Evolutionary conservation across 2,888 invertebrate genomes (phyloP), one percentile per base, ranked within the genome.

Genomic region (Caenorhabditis macrosperma): DNA sequence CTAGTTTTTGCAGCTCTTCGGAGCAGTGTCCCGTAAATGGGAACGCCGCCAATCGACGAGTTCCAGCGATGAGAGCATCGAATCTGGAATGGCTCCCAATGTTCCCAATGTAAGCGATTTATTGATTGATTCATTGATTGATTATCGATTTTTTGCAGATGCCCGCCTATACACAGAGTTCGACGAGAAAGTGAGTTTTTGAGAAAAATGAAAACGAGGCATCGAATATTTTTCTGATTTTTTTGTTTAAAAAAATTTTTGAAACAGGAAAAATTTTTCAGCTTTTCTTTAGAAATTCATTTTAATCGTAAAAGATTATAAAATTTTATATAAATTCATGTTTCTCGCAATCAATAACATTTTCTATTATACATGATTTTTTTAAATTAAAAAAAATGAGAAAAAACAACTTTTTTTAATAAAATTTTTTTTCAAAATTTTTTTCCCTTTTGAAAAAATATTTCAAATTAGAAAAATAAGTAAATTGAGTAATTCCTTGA

Each of bases 61-160:
- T 48, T 79, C 79, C 0, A 77, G 76, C 24, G 79, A 82, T 48
- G 78, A 78, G 9, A 78, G 78, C 22, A 72, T 78, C 17, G 78
- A 78, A 54, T 67, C 78, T 4, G 78, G 78, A 61, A 60, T 61
- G 24, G 55, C 52, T 15, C 63, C 77, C 2, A 69, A 69, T 59
- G 57, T 61, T 15, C 24, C 24, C 6, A 28, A 63, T 61, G 72
- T 72, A 9, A 46, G 71, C 38, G n/a, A n/a, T n/a, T n/a, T n/a
- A n/a, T n/a, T n/a, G n/a, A n/a, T n/a, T 33, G 30, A 30, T 5
- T 3, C 10, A 12, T 15, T 46, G 10, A 20, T 35, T 15, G 9
- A 10, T 28, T 3, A 22, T 9, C n/a, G n/a, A n/a, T 41, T 55
- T 1, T 41, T 72, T 71, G 38, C 66, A 72, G 72, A 38, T 63